phyloP scores from a whole-genome alignment of 2,113 vertebrate species.

The Poeciliopsis retropinna region DNA sequence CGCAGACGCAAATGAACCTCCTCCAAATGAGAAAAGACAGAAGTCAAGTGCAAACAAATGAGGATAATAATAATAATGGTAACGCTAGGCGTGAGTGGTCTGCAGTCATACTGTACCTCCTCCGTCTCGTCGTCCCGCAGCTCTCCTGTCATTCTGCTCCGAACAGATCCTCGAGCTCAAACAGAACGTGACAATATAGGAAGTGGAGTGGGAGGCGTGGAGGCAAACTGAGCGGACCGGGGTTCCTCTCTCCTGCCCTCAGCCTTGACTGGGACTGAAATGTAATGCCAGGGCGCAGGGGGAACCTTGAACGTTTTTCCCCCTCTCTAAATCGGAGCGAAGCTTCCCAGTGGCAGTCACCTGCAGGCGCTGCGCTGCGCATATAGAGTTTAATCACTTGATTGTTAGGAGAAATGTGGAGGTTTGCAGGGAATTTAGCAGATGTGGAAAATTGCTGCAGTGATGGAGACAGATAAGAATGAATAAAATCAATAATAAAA shows the following conservation, averaged over 20 bases:
- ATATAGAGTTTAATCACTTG: neutral
- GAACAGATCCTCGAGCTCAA: slow-evolving; percentile 62
- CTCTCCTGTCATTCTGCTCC: slow-evolving; percentile 91
- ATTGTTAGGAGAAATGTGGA: slow-evolving; percentile 55
- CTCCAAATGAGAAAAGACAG: neutral
- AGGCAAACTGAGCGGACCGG: slow-evolving; percentile 70
- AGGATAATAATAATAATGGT: neutral
- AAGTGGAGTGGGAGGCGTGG: slow-evolving; percentile 79
- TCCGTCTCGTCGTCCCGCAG: slow-evolving; percentile 87
- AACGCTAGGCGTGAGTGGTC: neutral
- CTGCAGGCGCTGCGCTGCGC: neutral
- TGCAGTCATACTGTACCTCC: slow-evolving; percentile 67
- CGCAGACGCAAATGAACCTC: neutral
- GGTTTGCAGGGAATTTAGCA: slow-evolving; percentile 48
- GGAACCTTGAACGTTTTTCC: slow-evolving; percentile 20
- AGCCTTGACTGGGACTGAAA: slow-evolving; percentile 11
- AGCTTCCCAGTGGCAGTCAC: neutral
- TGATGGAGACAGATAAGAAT: neutral
- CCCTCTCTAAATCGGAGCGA: slow-evolving; percentile 1
- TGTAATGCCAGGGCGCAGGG: slow-evolving; percentile 33
- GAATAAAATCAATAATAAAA: neutral
- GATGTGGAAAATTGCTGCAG: slow-evolving; percentile 42
- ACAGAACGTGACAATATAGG: slow-evolving; percentile 70
- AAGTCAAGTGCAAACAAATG: neutral
- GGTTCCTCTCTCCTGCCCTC: slow-evolving; percentile 64